Evolutionary conservation across 64 coral and sea anemone species (phyloP), one percentile per base, ranked within the genome.

Genomic region (Dendrophyllia cribrosa): DNA sequence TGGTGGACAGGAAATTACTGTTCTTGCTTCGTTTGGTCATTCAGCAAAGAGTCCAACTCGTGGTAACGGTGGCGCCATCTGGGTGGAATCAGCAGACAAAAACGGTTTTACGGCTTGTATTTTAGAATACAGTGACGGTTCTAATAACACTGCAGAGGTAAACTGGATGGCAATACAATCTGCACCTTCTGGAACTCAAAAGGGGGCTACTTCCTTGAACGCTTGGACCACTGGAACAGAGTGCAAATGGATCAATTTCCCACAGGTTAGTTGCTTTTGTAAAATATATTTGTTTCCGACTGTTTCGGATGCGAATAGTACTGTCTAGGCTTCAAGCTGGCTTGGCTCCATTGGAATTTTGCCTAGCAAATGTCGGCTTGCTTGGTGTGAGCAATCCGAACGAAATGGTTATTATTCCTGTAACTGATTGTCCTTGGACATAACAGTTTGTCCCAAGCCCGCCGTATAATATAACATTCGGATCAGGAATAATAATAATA

Each of bases 81-180:
- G 90, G 90, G 82, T 67, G n/a, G 90, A 92, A 46, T 86, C 82
- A 46, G 71, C 66, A 26, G 62, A 51, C 23, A 34, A 55, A 24
- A 85, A 71, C 23, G 60, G 72, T 0, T 92, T 92, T 52, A 85
- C 9, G 10, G 70, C 51, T 0, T 92, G 81, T 86, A 74, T 92
- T 56, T 17, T 85, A 34, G 90, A 92, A 61, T 55, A 58, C 50
- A 72, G 81, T n/a, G 16, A 21, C 5, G 90, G 90, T 14, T 92
- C 82, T 3, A 58, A 74, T 14, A 80, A 80, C 0, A 86, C 46
- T 51, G 71, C 67, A 16, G 72, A 65, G 47, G 49, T 92, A 15
- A 76, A 92, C 73, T 92, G 90, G 90, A 43, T 86, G 12, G 90
- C 90, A n/a, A n/a, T n/a, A n/a, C n/a, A n/a, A n/a, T n/a, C n/a